Evolutionary conservation across 2,797 vertebrate genomes (phyloP), one percentile per base, ranked within the genome.

Genomic region (Epinephelus awoara): DNA sequence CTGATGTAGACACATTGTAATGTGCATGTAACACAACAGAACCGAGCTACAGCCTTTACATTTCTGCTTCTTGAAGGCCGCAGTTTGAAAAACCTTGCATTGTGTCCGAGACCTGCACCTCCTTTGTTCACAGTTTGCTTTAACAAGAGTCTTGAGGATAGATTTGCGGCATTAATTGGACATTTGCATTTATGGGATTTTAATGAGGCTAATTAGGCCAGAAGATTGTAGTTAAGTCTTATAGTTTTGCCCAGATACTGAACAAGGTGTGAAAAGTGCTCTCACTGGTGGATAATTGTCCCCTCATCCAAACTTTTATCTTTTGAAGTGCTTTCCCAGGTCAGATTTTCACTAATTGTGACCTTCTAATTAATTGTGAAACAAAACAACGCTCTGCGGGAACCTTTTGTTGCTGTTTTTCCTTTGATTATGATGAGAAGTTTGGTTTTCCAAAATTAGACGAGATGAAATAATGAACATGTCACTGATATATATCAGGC

Each of bases 101-200:
- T 70, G 50, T 69, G 49, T 59, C 42, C 12, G 5, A 76, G 66
- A 82, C 77, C 72, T 77, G 56, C 70, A 62, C 77, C 69, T 85
- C 64, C 72, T 79, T 86, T 86, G 77, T 88, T 88, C 76, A 8
- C 63, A 13, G 66, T 77, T 71, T 67, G 61, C 66, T 77, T 77
- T 86, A 83, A 82, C 80, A 74, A 79, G 83, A 83, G 79, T 83
- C 79, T 75, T 12, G 52, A 86, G 83, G 76, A 86, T 54, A 79
- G 50, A 66, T 19, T 59, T 5, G 72, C 27, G 2, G 76, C 66
- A 57, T 63, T 88, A 89, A 91, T 88, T 86, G 75, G 49, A 80
- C 65, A 87, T 91, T 91, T 84, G 82, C 84, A 90, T 92, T 79
- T 84, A 76, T 75, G 42, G 49, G 74, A 40, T 85, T 88, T 79